Evolutionary conservation across 2,888 invertebrate species (phyloP).

Genomic region (Philonicus albiceps): DNA sequence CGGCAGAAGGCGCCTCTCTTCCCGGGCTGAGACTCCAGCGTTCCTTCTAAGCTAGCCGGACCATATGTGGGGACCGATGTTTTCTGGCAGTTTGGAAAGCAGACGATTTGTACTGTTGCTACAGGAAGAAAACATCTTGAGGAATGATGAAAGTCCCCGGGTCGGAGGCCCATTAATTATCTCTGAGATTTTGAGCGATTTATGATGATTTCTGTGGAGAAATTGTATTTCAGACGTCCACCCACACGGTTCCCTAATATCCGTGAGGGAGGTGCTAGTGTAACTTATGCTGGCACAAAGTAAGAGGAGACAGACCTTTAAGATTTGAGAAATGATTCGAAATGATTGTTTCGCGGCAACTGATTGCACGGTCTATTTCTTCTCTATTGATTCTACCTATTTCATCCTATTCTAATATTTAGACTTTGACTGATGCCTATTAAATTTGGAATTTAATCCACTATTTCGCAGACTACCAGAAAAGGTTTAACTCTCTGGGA

Average conservation of each 20-base stretch:
- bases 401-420: too few relatives aligned
- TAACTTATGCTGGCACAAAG: not conserved
- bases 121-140: not conserved
- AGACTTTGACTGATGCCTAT: too few relatives aligned
- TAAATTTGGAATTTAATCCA: too few relatives aligned
- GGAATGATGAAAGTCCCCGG: not conserved
- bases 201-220: constrained; percentile 11
- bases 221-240: not conserved
- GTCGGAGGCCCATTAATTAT: not conserved
- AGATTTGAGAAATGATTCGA: not conserved
- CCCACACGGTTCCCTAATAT: not conserved
- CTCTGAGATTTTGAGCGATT: constrained; percentile 18
- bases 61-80: not conserved
- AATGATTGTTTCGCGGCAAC: not conserved
- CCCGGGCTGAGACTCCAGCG: not conserved
- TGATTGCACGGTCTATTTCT: not conserved
- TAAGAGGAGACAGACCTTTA: not conserved
- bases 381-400: not conserved
- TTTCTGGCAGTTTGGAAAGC: not conserved
- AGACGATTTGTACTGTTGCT: not conserved
- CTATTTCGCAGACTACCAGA: too few relatives aligned
- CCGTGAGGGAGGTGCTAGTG: not conserved
- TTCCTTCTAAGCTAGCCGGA: not conserved
- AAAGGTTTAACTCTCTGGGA: too few relatives aligned
- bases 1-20: not conserved